Evolutionary conservation across 2,113 vertebrate genomes (phyloP), one percentile per base, ranked within the genome.

Genomic region (Hippotragus niger): DNA sequence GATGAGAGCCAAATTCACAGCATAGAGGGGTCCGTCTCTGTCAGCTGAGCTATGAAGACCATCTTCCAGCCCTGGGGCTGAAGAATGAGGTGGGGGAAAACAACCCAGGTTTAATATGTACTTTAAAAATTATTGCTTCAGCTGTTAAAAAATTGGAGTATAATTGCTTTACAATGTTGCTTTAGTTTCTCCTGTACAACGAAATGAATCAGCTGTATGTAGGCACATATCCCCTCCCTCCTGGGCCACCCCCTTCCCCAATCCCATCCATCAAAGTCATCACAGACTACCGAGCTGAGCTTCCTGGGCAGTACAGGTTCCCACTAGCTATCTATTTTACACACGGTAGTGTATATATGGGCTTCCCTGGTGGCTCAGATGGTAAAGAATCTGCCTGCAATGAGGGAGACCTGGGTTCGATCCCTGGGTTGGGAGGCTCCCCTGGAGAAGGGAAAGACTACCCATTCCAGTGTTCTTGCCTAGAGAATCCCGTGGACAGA

Each of bases 101-200:
- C 52, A 40, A 7, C 2, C 9, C 8, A 60, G 16, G 29, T n/a
- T 53, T 81, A 50, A 29, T n/a, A 40, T 23, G 1, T 78, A 55
- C 43, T 94, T 91, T 64, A 25, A 71, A 88, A 91, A 43, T 15
- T 89, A 45, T 82, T 55, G 52, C 7, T 17, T 55, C 25, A 67
- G 3, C 27, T 88, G 53, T 60, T 1, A 27, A 76, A 43, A 43
- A 76, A 7, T 27, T 27, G 71, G 71, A 76, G 71, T 76, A 76
- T 76, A 76, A 15, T 15, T 43, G 13, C 23, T 43, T 76, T 15
- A 43, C 40, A 43, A 76, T 76, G 12, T 76, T 13, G 40, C 36
- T 27, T 43, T 14, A 76, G 40, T 76, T 76, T 43, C 71, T 76
- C 12, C 23, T 43, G 23, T 43, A 43, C 67, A 27, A 43, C 0